These are phyloP conservation scores for Andrena cerasifolii DNA, from an alignment of 1,140 invertebrate species.

Conservation along the genomic window DNA sequence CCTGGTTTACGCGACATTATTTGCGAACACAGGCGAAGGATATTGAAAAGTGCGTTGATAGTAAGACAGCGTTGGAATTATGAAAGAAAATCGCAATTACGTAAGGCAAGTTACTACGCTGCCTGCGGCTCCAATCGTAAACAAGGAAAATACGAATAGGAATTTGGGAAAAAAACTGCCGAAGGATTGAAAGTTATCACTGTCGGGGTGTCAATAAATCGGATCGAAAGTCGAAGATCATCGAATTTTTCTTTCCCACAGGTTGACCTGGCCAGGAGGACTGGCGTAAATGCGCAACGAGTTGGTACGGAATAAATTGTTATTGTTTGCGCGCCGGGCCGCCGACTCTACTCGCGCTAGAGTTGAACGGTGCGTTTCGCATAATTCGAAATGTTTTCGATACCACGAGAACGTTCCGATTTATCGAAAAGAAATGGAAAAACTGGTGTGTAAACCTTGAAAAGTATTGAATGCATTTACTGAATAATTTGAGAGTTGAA, in stretches of 20 bases:
- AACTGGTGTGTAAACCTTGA: too few species aligned
- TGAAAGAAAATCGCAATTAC: neutral
- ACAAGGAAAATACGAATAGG: neutral
- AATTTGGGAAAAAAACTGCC: neutral
- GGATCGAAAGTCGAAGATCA: constrained; percentile 34
- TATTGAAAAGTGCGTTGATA: too few species aligned
- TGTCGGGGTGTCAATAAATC: neutral
- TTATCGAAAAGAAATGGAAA: too few species aligned
- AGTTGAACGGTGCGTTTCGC: neutral
- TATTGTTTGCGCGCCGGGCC: neutral
- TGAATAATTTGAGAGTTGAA: too few species aligned
- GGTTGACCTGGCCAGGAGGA: neutral
- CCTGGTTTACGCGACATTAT: too few species aligned
- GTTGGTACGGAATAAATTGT: neutral
- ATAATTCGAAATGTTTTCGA: too few species aligned
- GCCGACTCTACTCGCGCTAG: neutral
- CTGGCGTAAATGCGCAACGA: constrained; percentile 13
- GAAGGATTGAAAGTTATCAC: constrained; percentile 15
- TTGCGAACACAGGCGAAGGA: too few species aligned
- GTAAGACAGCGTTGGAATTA: neutral
- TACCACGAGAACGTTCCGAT: too few species aligned
- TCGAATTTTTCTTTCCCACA: constrained; percentile 7
- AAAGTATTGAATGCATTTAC: too few species aligned
- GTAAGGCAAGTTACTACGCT: neutral
- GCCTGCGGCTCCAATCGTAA: neutral